Evolutionary conservation across 2,113 vertebrate species (phyloP).

Genomic region (Peromyscus californicus): DNA sequence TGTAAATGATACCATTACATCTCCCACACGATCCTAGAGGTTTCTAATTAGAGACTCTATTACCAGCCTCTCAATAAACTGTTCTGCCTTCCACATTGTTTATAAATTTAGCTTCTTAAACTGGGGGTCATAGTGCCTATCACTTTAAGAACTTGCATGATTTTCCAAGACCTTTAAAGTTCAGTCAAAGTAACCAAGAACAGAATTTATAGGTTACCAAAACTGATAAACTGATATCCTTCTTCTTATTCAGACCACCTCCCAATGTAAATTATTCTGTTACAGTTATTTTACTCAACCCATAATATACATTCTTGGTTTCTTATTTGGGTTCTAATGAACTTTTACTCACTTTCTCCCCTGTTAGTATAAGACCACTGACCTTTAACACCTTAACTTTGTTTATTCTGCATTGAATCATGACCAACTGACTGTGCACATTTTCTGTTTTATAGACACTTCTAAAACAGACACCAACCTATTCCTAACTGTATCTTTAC

Average conservation of each 20-base stretch:
- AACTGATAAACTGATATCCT: not conserved
- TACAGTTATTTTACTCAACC: not conserved
- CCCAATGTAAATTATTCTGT: not conserved
- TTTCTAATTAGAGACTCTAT: conserved; percentile 10
- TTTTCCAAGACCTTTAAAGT: not conserved
- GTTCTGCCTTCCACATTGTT: not conserved
- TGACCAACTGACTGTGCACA: not conserved
- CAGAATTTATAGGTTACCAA: not conserved
- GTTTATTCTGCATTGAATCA: not conserved
- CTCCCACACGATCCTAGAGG: not conserved
- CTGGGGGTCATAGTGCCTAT: not conserved
- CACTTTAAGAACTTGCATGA: not conserved
- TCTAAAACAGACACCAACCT: conserved; percentile 13
- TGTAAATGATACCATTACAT: not conserved
- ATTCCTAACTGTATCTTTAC: not conserved
- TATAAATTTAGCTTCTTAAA: conserved; percentile 11
- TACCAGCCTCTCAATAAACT: not conserved
- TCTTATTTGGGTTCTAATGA: conserved; percentile 14
- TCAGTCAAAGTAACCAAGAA: not conserved
- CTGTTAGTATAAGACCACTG: not conserved
- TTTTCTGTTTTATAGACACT: conserved; percentile 12
- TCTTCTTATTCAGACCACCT: not conserved
- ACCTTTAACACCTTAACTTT: not conserved
- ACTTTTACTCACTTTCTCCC: not conserved
- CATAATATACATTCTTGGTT: not conserved